Percentiles rank a stretch among this genome's conserved stretches.
Conservation (phyloP, 2,113 vertebrate species). For the Chaetura pelagica region DNA sequence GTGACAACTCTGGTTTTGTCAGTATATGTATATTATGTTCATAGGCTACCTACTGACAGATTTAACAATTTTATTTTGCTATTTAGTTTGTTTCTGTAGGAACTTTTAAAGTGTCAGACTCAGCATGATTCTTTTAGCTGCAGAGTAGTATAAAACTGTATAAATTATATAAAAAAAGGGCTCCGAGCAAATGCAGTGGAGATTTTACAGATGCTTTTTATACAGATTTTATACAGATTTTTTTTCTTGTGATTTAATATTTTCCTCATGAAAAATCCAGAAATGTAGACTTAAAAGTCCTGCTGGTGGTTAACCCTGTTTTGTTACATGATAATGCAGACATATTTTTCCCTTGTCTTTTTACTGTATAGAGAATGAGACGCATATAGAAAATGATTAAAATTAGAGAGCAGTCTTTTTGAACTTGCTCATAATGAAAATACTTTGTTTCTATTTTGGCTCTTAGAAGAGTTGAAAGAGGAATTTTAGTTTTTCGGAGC, state of each 20-base stretch:
- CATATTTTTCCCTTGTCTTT: not conserved
- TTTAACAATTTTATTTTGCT: not conserved
- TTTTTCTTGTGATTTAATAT: not conserved
- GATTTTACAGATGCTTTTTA: not conserved
- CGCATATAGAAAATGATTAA: not conserved
- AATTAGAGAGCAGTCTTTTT: not conserved
- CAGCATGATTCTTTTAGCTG: not conserved
- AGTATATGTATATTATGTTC: not conserved
- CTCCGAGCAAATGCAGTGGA: not conserved
- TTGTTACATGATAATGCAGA: not conserved
- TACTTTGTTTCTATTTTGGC: not conserved
- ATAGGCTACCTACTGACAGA: not conserved
- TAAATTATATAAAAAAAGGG: not conserved
- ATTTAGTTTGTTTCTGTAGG: not conserved
- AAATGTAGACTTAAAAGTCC: not conserved
- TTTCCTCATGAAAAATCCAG: not conserved
- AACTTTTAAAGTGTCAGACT: not conserved
- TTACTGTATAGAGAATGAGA: not conserved
- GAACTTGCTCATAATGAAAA: not conserved
- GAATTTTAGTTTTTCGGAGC: slow-evolving; percentile 32
- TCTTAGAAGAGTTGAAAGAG: slow-evolving; percentile 13
- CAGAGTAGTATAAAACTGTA: not conserved
- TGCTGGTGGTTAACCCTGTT: not conserved
- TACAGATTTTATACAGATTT: not conserved
- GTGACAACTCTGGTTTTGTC: not conserved